Percentiles rank a stretch among this genome's conserved stretches.
These are phyloP conservation scores for Smithornis capensis DNA, from an alignment of 2,113 vertebrate species.

Conservation along the genomic window DNA sequence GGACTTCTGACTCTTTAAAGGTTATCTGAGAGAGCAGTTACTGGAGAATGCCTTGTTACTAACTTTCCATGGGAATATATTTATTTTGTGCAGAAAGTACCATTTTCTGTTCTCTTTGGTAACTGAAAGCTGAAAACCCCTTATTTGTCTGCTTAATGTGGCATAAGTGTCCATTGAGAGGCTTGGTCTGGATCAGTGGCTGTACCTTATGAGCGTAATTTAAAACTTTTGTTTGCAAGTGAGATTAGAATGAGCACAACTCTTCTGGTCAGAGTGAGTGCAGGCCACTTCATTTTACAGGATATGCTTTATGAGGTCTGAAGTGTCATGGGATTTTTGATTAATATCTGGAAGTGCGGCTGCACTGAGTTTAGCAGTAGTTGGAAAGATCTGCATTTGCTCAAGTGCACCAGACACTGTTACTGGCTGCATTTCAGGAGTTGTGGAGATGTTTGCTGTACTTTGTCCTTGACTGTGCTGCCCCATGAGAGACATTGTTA, in stretches of 20 bases:
- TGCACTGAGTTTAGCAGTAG: background rate
- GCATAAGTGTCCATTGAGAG: background rate
- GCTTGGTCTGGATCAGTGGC: background rate
- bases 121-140: background rate
- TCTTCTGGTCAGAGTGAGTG: background rate
- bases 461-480: background rate
- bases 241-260: background rate
- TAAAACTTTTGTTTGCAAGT: background rate
- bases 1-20: background rate
- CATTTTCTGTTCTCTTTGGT: background rate
- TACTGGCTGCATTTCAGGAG: background rate
- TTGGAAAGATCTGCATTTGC: background rate
- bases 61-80: background rate
- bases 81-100: background rate
- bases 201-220: background rate
- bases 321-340: background rate
- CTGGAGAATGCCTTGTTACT: background rate
- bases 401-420: background rate
- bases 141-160: fast-evolving
- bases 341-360: background rate
- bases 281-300: background rate
- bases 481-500: background rate
- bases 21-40: background rate
- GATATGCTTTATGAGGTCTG: background rate
- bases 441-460: background rate